Percentiles rank a stretch among this genome's conserved stretches.
phyloP scores from a whole-genome alignment of 2,888 invertebrate genomes.

The Lepidocyrtoides sp. region DNA sequence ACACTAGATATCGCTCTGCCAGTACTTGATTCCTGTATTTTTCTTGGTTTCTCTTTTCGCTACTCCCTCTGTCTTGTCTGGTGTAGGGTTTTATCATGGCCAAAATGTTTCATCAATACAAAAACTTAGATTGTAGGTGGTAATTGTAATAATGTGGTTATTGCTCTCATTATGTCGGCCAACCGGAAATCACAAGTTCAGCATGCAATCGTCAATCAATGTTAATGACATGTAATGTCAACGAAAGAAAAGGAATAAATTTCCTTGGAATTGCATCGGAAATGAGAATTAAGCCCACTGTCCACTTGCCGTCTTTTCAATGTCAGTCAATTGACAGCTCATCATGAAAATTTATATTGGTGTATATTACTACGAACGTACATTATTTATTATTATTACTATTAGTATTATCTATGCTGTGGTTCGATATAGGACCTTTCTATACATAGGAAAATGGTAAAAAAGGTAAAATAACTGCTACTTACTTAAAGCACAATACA shows the following conservation, averaged over 20 bases:
- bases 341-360: background rate
- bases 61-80: too few species aligned
- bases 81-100: too few species aligned
- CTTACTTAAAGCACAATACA: too few species aligned
- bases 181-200: constrained; percentile 39
- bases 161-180: background rate
- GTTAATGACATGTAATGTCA: constrained; percentile 32
- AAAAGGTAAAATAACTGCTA: too few species aligned
- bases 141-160: background rate
- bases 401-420: background rate
- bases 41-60: too few species aligned
- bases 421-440: too few species aligned
- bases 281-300: constrained; percentile 23
- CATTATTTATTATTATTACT: background rate
- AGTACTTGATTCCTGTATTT: too few species aligned
- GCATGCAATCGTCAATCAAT: constrained; percentile 3
- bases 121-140: background rate
- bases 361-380: background rate
- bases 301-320: background rate
- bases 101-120: background rate
- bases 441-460: too few species aligned
- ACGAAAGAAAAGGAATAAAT: constrained; percentile 2
- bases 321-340: constrained; percentile 7
- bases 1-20: too few species aligned
- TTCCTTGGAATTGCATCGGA: constrained; percentile 35